Percentiles rank a stretch among this genome's conserved stretches.
phyloP scores from a whole-genome alignment of 2,888 invertebrate species.

The Marronus borbonicus region DNA sequence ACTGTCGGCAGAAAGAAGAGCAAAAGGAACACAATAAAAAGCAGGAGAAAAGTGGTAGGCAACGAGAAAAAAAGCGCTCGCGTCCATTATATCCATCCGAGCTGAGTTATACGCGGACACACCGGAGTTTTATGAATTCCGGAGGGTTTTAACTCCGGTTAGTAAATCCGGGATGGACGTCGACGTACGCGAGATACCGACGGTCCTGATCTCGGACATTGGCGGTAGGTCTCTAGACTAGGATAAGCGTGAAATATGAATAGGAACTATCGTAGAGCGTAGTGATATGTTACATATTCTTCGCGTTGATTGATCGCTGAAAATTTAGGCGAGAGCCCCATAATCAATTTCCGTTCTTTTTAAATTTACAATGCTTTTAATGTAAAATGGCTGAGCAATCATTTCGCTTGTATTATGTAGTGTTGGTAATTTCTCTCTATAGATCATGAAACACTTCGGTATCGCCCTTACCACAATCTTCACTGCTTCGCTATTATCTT shows the following conservation, averaged over 20 bases:
- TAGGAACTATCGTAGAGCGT: neutral
- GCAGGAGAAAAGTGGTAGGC: slow-evolving; percentile 24
- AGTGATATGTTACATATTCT: too few species aligned
- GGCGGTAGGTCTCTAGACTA: neutral
- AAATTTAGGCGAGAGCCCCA: too few species aligned
- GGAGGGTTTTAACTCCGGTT: slow-evolving; percentile 22
- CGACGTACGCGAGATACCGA: slow-evolving; percentile 7
- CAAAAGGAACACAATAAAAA: slow-evolving; percentile 2
- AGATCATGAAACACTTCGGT: too few species aligned
- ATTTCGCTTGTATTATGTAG: too few species aligned
- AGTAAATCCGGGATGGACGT: slow-evolving; percentile 39
- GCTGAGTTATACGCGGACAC: neutral
- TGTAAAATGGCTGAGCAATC: too few species aligned
- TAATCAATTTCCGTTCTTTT: too few species aligned
- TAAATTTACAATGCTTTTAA: too few species aligned
- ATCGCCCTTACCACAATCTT: too few species aligned
- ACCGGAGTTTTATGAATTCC: slow-evolving; percentile 41
- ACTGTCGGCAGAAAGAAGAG: neutral
- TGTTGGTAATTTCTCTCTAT: too few species aligned
- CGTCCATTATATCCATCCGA: slow-evolving; percentile 38
- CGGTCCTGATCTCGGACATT: too few species aligned
- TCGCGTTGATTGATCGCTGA: too few species aligned
- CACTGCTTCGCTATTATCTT: too few species aligned
- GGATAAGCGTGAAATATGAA: slow-evolving; percentile 25
- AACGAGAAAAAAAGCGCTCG: slow-evolving; percentile 24